A percentile compares a stretch with the other conserved stretches of the same genome.
Conservation (phyloP, 2,797 vertebrate genomes). For the Pelochelys cantorii region DNA sequence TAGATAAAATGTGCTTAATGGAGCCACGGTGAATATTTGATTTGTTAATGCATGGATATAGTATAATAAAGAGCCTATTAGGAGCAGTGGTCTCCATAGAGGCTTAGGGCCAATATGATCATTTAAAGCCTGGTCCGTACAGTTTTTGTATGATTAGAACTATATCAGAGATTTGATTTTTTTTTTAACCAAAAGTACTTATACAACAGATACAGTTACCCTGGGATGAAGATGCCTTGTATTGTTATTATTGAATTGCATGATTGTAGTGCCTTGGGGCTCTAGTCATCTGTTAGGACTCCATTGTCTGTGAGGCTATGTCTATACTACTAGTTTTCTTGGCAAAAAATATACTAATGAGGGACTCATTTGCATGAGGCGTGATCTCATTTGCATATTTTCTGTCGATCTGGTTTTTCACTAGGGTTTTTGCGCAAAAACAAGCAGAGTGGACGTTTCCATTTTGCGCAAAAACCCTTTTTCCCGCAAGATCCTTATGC, state of each 20-base stretch:
- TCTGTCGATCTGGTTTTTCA: too few relatives aligned
- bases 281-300: not conserved
- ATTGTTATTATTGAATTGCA: not conserved
- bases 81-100: not conserved
- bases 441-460: too few relatives aligned
- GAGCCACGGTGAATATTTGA: constrained; percentile 24
- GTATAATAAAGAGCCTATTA: constrained; percentile 1
- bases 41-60: constrained; percentile 26
- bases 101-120: not conserved
- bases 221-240: not conserved
- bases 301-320: not conserved
- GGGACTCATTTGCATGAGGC: too few relatives aligned
- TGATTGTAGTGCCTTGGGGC: not conserved
- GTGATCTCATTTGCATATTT: too few relatives aligned
- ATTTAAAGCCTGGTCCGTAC: not conserved
- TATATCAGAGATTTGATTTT: not conserved
- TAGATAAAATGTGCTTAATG: constrained; percentile 61
- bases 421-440: too few relatives aligned
- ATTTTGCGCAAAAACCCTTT: too few relatives aligned
- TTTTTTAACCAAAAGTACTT: not conserved
- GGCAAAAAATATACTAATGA: too few relatives aligned
- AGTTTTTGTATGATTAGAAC: not conserved
- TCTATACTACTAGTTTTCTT: too few relatives aligned
- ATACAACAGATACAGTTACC: not conserved
- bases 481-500: too few relatives aligned